Evolutionary conservation across 2,113 vertebrate species (phyloP).

Genomic region (Carassius auratus): DNA sequence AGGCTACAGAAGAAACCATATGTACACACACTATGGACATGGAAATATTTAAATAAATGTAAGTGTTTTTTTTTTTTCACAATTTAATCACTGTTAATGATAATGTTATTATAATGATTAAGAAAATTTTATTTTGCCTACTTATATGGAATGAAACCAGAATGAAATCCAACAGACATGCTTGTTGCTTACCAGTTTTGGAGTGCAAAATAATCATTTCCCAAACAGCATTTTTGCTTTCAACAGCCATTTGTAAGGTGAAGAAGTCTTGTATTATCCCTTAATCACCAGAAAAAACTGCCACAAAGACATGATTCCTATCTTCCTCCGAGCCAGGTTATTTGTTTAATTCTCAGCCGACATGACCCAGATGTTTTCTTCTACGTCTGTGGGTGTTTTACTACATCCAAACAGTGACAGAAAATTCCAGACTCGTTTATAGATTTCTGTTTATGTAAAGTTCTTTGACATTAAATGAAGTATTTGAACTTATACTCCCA

Average conservation of each 20-base stretch:
- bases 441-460: background rate
- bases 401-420: background rate
- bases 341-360: background rate
- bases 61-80: too few relatives aligned
- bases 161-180: too few relatives aligned
- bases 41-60: too few relatives aligned
- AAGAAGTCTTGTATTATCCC: background rate
- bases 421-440: too few relatives aligned
- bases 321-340: background rate
- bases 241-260: background rate
- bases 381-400: background rate
- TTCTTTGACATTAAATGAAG: background rate
- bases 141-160: background rate
- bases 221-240: background rate
- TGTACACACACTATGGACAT: too few relatives aligned
- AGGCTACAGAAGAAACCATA: too few relatives aligned
- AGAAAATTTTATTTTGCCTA: too few relatives aligned
- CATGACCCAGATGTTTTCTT: background rate
- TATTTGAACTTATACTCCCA: background rate
- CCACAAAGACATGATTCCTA: background rate
- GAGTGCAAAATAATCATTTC: background rate
- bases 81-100: too few relatives aligned
- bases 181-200: background rate
- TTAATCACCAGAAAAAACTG: background rate
- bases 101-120: too few relatives aligned